A percentile compares a stretch with the other conserved stretches of the same genome.
Conservation (phyloP, 1,140 invertebrate species). For the Bombus superbus region DNA sequence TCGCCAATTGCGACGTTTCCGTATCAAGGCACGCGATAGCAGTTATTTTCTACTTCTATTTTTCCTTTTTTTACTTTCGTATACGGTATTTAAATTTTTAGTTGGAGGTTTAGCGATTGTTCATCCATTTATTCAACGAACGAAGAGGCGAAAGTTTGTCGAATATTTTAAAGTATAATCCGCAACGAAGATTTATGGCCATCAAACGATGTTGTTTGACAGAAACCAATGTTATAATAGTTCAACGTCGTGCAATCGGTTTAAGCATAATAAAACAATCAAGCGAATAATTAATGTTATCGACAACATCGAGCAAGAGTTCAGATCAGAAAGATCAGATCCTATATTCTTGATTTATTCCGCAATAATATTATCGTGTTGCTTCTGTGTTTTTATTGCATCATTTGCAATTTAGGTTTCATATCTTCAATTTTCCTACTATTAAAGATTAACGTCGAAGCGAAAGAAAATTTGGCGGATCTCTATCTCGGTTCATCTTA, state of each 20-base stretch:
- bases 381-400: not conserved
- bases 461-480: no score
- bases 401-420: not conserved
- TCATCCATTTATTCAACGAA: not conserved
- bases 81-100: not conserved
- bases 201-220: not conserved
- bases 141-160: not conserved
- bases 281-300: not conserved
- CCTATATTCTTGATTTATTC: not conserved
- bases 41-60: not conserved
- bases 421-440: not conserved
- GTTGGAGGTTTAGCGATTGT: not conserved
- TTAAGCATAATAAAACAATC: not conserved
- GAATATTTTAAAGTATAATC: not conserved
- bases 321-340: not conserved
- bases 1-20: not conserved
- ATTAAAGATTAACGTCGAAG: no score
- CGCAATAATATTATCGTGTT: not conserved
- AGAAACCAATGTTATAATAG: not conserved
- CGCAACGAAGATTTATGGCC: not conserved
- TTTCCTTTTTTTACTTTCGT: not conserved
- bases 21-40: not conserved
- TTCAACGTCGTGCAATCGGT: not conserved
- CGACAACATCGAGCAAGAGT: not conserved
- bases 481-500: no score